Evolutionary conservation across 2,888 invertebrate genomes (phyloP), one percentile per base, ranked within the genome.

Genomic region (Spodoptera exigua): DNA sequence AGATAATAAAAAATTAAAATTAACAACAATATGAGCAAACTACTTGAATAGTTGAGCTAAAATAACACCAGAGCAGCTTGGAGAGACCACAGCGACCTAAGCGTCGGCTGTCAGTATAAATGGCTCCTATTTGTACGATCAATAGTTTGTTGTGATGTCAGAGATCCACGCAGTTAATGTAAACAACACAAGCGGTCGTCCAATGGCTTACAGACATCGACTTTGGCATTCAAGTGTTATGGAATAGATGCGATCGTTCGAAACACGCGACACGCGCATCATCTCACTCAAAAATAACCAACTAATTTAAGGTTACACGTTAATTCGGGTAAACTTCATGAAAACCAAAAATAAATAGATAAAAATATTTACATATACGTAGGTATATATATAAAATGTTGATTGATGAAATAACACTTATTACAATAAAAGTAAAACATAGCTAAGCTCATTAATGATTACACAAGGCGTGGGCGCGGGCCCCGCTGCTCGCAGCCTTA

Each of bases 401-500:
- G 93, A 93, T 92, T 91, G 93, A 93, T 91, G 93, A 90, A 89
- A 89, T 93, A 93, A 94, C 93, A 93, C 93, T 93, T 93, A 69
- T 69, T 69, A 93, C 84, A 89, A 90, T 92, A 93, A 93, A 93
- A 91, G 88, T 93, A 93, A 93, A 93, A 93, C 89, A 84, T 90
- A 93, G 93, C 93, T 94, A 94, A 94, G 93, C 93, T 94, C 93
- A 93, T 93, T 91, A 88, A 93, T 91, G 92, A 92, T 93, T 92
- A 91, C 87, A 91, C 87, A 88, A 90, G 92, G 93, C 92, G 86
- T 84, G 85, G 90, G 88, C 88, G 84, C 84, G 84, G 85, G 83
- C 87, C 71, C 83, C 87, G 85, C 84, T 79, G 85, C 88, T 83
- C 82, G 89, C 87, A 84, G 89, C 89, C 90, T 83, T 83, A 83